Conservation (phyloP, 2,888 invertebrate genomes). For the Clepsis dumicolana region DNA sequence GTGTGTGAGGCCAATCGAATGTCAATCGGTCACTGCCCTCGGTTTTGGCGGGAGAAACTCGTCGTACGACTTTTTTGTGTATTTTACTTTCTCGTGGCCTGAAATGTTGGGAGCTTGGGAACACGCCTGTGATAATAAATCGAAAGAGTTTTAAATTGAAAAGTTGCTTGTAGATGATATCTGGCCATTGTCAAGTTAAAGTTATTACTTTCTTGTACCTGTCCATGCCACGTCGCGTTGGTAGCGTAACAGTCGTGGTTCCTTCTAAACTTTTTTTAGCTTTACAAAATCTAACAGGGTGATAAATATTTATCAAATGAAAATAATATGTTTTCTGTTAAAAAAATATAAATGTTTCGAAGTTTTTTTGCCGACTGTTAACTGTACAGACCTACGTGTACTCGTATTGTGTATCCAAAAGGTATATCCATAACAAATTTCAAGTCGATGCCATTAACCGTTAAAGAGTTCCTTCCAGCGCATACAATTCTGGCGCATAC, state of each 20-base stretch:
- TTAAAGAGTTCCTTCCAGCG: too few relatives aligned
- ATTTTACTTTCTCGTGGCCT: conserved; percentile 79
- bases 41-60: conserved; percentile 84
- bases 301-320: too few relatives aligned
- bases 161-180: conserved; percentile 48
- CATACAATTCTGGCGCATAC: too few relatives aligned
- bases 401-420: too few relatives aligned
- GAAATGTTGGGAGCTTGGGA: conserved; percentile 41
- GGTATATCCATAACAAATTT: too few relatives aligned
- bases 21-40: conserved; percentile 82
- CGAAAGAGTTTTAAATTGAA: conserved; percentile 49
- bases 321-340: too few relatives aligned
- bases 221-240: conserved; percentile 1
- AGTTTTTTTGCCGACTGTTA: too few relatives aligned
- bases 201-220: conserved; percentile 28
- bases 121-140: conserved; percentile 50
- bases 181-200: conserved; percentile 36
- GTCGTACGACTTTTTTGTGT: conserved; percentile 78
- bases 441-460: too few relatives aligned
- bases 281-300: too few relatives aligned
- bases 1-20: conserved; percentile 64
- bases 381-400: too few relatives aligned
- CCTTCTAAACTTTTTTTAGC: neutral
- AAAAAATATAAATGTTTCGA: too few relatives aligned
- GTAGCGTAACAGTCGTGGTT: neutral